These are phyloP conservation scores for Diphyllodes magnificus DNA, from an alignment of 2,113 vertebrate genomes.

Conservation along the genomic window DNA sequence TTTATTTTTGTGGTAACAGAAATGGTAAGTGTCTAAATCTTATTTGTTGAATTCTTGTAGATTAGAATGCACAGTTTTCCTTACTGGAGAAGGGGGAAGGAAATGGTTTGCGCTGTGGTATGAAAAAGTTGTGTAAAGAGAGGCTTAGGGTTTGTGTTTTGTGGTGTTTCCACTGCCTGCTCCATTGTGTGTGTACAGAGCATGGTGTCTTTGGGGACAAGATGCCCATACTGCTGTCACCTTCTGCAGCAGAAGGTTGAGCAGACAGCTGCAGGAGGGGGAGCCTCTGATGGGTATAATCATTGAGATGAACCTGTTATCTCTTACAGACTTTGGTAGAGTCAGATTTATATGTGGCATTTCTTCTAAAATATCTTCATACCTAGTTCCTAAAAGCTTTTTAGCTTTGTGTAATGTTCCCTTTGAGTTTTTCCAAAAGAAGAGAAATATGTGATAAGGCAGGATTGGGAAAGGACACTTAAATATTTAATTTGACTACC, in stretches of 20 bases:
- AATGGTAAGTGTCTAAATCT: not conserved
- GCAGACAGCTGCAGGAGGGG: not conserved
- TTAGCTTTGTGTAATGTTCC: not conserved
- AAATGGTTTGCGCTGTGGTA: not conserved
- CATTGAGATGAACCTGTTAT: not conserved
- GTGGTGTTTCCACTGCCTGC: rapidly evolving
- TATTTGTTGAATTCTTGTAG: not conserved
- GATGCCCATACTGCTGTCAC: rapidly evolving
- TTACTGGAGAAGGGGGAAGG: not conserved
- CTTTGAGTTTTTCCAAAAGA: not conserved
- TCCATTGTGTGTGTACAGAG: rapidly evolving
- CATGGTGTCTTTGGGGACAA: not conserved
- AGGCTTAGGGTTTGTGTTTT: not conserved
- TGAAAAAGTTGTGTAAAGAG: not conserved
- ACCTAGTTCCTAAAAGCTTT: not conserved
- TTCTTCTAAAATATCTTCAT: not conserved
- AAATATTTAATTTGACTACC: not conserved
- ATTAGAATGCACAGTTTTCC: not conserved
- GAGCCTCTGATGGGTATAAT: not conserved
- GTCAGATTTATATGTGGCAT: not conserved
- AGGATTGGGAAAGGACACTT: not conserved
- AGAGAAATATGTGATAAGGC: not conserved
- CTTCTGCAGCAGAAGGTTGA: not conserved
- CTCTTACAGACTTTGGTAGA: not conserved
- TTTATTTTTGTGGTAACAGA: not conserved